Evolutionary conservation across 2,113 vertebrate genomes (phyloP), one percentile per base, ranked within the genome.

Genomic region (Centropus unirufus): DNA sequence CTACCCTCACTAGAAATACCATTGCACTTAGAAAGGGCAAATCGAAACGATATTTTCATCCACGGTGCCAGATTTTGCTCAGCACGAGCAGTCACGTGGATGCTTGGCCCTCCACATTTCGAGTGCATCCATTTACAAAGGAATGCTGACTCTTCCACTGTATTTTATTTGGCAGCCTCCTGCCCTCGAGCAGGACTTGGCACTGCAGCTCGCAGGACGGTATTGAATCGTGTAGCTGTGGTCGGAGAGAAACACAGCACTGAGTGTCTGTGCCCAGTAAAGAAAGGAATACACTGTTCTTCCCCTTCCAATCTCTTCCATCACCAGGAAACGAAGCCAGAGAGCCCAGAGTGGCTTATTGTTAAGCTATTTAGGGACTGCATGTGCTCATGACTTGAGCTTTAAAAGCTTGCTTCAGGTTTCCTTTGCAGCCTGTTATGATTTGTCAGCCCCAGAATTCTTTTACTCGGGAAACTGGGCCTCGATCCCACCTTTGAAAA

Each of bases 81-180:
- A 49, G 87, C 54, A 19, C 40, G 63, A 81, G 7, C 54, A 32
- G 24, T 94, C 93, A 85, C 46, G 9, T 55, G 88, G 74, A 44
- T 0, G 1, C 63, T 78, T 16, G 58, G 83, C 87, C 34, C 69
- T 94, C 63, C 68, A 73, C 64, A 58, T 87, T 44, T 66, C 42
- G 73, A 90, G 72, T 79, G 57, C 52, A 66, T 90, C 86, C 58
- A 74, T 96, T 94, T 95, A 88, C 39, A 24, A 83, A 88, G 89
- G 74, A 89, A 78, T 64, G 75, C 75, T 93, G 90, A 90, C 82
- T 95, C 84, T 82, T 73, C 46, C 77, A 32, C 82, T 95, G 92
- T 61, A 14, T 93, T 92, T 92, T 83, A 22, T 73, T 91, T 95
- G 94, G 96, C 95, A 93, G 52, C 44, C 70, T 95, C 70, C 59